Evolutionary conservation across 2,888 invertebrate genomes (phyloP).

Genomic region (Pandemis cinnamomeana): DNA sequence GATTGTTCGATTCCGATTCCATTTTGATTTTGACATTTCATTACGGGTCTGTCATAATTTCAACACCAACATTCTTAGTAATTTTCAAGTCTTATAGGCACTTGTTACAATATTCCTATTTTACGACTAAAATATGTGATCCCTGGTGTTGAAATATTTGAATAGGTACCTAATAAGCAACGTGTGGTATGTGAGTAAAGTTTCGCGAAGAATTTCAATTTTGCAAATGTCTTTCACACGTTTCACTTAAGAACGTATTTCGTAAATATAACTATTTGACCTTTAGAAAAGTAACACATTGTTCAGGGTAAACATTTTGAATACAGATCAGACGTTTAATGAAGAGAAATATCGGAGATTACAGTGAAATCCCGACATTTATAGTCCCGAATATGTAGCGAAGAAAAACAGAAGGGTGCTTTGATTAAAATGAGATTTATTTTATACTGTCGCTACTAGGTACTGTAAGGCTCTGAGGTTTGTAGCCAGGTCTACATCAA

Average conservation of each 20-base stretch:
- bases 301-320: not conserved
- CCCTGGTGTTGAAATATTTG: not conserved
- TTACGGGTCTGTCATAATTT: too few species aligned
- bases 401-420: not conserved
- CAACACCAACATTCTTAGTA: too few species aligned
- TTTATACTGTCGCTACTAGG: too few species aligned
- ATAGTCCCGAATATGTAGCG: not conserved
- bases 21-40: too few species aligned
- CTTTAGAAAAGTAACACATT: not conserved
- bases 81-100: too few species aligned
- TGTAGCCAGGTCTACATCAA: too few species aligned
- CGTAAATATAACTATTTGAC: not conserved
- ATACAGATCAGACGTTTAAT: conserved; percentile 3
- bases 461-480: too few species aligned
- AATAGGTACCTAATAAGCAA: not conserved
- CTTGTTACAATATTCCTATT: too few species aligned
- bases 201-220: not conserved
- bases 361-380: not conserved
- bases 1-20: too few species aligned
- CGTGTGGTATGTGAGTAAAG: not conserved
- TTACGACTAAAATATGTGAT: too few species aligned
- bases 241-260: not conserved
- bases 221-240: not conserved
- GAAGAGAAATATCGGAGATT: not conserved
- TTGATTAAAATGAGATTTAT: not conserved